phyloP scores from a whole-genome alignment of 2,113 vertebrate genomes.

The Phalacrocorax carbo region DNA sequence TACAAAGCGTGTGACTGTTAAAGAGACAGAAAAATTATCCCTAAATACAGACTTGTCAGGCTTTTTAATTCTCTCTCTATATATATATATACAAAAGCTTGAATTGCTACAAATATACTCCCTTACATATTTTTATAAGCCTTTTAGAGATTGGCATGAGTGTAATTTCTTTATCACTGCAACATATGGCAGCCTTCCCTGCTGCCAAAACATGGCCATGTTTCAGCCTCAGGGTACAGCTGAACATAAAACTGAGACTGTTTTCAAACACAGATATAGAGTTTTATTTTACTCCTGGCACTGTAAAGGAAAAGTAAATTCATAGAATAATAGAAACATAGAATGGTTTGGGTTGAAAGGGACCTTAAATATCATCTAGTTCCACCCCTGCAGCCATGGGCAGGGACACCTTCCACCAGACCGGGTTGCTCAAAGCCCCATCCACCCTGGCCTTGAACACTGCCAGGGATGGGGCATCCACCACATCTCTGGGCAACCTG shows the following conservation, averaged over 20 bases:
- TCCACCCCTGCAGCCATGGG: no score
- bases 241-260: slow-evolving; percentile 46
- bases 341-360: no score
- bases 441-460: no score
- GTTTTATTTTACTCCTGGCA: not conserved
- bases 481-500: no score
- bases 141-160: slow-evolving; percentile 42
- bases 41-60: not conserved
- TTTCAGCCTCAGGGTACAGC: slow-evolving; percentile 60
- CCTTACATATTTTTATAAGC: not conserved
- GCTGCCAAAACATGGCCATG: slow-evolving; percentile 58
- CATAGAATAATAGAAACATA: not conserved
- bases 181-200: slow-evolving; percentile 55
- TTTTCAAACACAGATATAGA: slow-evolving; percentile 49
- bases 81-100: not conserved
- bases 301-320: not conserved
- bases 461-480: no score
- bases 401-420: no score
- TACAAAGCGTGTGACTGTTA: not conserved
- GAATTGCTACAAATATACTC: not conserved
- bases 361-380: no score
- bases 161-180: slow-evolving; percentile 42
- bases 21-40: not conserved
- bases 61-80: not conserved
- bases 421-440: no score